A percentile compares a stretch with the other conserved stretches of the same genome.
These are phyloP conservation scores for Ellobium chinense DNA, from an alignment of 2,888 invertebrate species.

Conservation along the genomic window DNA sequence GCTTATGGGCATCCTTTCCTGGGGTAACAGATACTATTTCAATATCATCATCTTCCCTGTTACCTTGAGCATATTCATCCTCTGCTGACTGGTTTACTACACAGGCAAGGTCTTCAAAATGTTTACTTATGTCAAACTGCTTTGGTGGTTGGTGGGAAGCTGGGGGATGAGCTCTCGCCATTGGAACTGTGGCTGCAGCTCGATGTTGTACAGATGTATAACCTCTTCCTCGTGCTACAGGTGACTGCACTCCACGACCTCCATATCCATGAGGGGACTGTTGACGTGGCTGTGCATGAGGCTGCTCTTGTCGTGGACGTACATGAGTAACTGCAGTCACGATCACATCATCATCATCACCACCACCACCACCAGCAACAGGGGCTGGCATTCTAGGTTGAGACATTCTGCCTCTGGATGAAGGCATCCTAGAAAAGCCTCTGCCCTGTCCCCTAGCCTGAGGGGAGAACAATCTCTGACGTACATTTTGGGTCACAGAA, in stretches of 20 bases:
- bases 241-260: background rate
- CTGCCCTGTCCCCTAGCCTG: background rate
- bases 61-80: constrained; percentile 8
- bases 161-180: background rate
- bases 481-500: background rate
- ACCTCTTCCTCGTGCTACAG: background rate
- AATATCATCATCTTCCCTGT: constrained; percentile 33
- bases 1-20: constrained; percentile 11
- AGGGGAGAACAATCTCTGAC: constrained; percentile 16
- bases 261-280: background rate
- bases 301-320: background rate
- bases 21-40: constrained; percentile 42
- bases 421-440: constrained; percentile 1
- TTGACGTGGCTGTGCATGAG: background rate
- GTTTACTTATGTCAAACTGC: constrained; percentile 44
- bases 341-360: constrained; percentile 43
- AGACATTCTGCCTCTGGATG: constrained; percentile 2
- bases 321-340: constrained; percentile 28
- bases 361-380: background rate
- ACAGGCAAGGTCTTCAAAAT: constrained; percentile 46
- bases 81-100: constrained; percentile 28
- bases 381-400: background rate
- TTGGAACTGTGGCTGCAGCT: background rate
- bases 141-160: background rate
- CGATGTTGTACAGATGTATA: background rate